Evolutionary conservation across 2,888 invertebrate genomes (phyloP).

Genomic region (Rambutsinella grinnellia): DNA sequence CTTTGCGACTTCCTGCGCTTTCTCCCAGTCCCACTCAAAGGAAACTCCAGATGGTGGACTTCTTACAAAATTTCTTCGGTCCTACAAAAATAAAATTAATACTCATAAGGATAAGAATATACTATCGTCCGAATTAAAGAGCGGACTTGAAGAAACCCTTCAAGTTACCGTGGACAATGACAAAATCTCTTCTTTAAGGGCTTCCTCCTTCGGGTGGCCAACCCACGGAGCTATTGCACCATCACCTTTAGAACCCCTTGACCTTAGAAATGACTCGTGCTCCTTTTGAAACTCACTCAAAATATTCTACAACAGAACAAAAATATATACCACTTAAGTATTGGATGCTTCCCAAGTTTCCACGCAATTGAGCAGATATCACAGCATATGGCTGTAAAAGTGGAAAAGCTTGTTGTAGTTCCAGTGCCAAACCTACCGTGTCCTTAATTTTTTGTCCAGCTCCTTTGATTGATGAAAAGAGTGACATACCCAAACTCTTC

Average conservation of each 20-base stretch:
- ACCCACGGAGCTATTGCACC: conserved; percentile 90
- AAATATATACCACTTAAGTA: not conserved
- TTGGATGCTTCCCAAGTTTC: not conserved
- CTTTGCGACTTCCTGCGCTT: conserved; percentile 92
- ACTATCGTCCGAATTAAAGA: not conserved
- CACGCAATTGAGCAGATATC: no score
- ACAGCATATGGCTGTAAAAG: no score
- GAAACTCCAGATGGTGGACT: conserved; percentile 96
- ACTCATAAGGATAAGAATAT: not conserved
- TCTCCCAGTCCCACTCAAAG: conserved; percentile 95
- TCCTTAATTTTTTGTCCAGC: conserved; percentile 93
- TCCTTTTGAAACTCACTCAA: conserved; percentile 97
- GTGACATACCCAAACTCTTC: conserved; percentile 91
- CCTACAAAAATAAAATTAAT: conserved; percentile 73
- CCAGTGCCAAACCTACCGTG: conserved; percentile 72
- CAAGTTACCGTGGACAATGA: conserved; percentile 84
- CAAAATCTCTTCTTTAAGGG: conserved; percentile 94
- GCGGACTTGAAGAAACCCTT: conserved; percentile 20
- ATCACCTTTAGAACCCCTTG: conserved; percentile 79
- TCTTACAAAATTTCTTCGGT: conserved; percentile 96
- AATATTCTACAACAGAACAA: conserved; percentile 80
- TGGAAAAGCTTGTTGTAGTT: no score
- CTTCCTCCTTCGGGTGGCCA: conserved; percentile 93
- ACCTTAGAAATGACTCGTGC: conserved; percentile 95
- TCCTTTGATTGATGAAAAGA: conserved; percentile 96